phyloP scores from a whole-genome alignment of 2,797 vertebrate species.

The Mormyrus proboscirostris region DNA sequence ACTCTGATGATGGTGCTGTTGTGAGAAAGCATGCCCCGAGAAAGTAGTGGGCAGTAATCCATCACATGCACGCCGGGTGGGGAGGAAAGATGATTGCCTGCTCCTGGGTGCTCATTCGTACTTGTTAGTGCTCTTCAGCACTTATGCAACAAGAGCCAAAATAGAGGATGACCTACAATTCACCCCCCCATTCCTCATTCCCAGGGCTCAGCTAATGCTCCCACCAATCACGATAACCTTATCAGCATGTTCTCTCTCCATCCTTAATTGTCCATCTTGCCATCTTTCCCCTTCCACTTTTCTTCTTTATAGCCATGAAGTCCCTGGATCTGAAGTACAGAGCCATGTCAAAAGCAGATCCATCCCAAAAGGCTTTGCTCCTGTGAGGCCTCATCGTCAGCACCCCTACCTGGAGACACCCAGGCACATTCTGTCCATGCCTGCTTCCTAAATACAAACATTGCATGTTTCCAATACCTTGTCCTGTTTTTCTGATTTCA shows the following conservation, averaged over 20 bases:
- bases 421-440: not conserved
- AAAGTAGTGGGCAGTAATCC: not conserved
- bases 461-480: constrained; percentile 43
- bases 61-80: not conserved
- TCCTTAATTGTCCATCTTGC: not conserved
- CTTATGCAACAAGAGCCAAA: not conserved
- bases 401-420: not conserved
- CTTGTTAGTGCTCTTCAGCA: not conserved
- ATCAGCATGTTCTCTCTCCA: not conserved
- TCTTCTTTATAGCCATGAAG: not conserved
- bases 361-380: not conserved
- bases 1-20: not conserved
- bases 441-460: not conserved
- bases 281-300: not conserved
- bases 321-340: not conserved
- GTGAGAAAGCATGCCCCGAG: not conserved
- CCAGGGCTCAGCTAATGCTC: not conserved
- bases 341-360: not conserved
- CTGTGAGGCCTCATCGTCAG: not conserved
- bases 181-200: not conserved
- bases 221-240: not conserved
- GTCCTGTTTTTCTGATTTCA: constrained; percentile 47
- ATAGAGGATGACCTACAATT: not conserved
- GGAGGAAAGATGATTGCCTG: not conserved
- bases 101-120: not conserved